phyloP scores from a whole-genome alignment of 2,797 vertebrate species.

The Paramormyrops hopkinsi region DNA sequence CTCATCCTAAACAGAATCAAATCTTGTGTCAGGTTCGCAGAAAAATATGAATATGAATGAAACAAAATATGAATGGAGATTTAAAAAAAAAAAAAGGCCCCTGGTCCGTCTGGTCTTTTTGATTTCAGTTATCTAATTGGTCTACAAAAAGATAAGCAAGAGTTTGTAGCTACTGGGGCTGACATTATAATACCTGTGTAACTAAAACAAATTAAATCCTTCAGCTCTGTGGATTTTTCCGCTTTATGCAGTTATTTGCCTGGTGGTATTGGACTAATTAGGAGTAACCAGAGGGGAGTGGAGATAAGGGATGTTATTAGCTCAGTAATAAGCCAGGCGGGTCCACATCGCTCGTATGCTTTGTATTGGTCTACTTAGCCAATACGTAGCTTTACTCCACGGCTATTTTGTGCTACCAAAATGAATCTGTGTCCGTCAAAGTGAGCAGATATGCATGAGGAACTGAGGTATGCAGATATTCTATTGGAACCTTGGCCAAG shows the following conservation, averaged over 20 bases:
- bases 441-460: neutral
- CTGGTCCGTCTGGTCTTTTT: neutral
- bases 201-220: neutral
- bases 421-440: neutral
- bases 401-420: neutral
- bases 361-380: neutral
- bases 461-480: too few species aligned
- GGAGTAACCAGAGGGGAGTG: neutral
- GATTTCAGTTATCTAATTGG: neutral
- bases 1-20: neutral
- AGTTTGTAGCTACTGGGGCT: neutral
- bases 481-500: neutral
- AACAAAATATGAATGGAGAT: neutral
- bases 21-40: neutral
- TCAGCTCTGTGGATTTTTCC: neutral
- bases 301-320: neutral
- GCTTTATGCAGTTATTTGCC: slow-evolving; percentile 1
- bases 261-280: slow-evolving; percentile 11
- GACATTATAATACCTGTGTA: neutral
- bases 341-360: neutral
- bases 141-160: neutral
- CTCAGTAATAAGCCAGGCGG: neutral
- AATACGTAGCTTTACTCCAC: neutral
- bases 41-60: neutral
- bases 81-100: neutral